Base-by-base conservation (phyloP, 1,140 invertebrate genomes). In the Ridgeia piscesae region DNA sequence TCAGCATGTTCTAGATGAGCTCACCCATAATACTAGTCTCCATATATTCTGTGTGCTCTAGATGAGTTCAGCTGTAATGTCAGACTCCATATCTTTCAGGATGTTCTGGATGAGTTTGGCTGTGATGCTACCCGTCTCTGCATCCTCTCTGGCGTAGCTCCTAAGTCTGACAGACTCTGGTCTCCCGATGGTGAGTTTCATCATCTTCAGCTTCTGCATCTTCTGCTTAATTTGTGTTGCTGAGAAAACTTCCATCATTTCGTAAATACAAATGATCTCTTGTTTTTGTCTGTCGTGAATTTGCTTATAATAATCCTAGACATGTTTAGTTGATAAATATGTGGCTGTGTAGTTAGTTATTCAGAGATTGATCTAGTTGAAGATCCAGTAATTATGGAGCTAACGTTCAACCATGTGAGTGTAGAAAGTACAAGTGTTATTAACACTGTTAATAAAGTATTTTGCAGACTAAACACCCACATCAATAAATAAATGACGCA, bases 71-170 rank as follows among this genome's bases (percentile, higher is more conserved):
- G 98, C n/a, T 97, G 97, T 93, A 99, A 99, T 95, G 97, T 98
- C 27, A 99, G 98, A 91, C 96, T 99, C n/a, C 97, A 98, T 50
- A 98, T 99, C 91, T 96, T 97, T 33, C 93, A 96, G 95, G 95
- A 97, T 93, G 96, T 99, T 93, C 96, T 99, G 91, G 94, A 96
- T 27, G 96, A 97, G 94, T 98, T 98, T 96, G 98, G 98, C n/a
- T 97, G 97, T 93, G 99, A 99, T 95, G 97, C 98, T 27, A 99
- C 98, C 0, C 96, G 98, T 91, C 96, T 99, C 33, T 97, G 98
- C 42, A 98, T 99, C 91, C 96, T 99, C 92, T 97, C 97, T 33
- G 98, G 98, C 96, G 97, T 98, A 90, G 97, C 98, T 27, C 99
- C 99, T 50, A 97, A 97, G 4, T 98, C 98, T 0, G 97, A 97